These are phyloP conservation scores for Azemiops feae DNA, from an alignment of 2,113 vertebrate genomes.

Conservation along the genomic window DNA sequence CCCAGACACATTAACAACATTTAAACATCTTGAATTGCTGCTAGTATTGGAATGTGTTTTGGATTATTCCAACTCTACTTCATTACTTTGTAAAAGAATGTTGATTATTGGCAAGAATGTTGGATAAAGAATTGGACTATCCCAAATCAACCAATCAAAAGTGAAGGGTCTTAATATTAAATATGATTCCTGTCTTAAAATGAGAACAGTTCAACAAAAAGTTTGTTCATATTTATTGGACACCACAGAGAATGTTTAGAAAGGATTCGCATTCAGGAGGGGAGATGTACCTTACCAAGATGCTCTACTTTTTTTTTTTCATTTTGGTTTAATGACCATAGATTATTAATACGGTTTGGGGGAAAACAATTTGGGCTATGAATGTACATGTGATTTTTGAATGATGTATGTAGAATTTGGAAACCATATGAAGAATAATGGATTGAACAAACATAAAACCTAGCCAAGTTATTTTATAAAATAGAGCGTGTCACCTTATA, in stretches of 20 bases:
- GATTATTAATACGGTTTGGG: neutral
- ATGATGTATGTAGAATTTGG: neutral
- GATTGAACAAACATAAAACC: neutral
- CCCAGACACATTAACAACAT: neutral
- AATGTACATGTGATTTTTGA: neutral
- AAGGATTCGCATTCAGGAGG: neutral
- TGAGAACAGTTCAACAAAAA: neutral
- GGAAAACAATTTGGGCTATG: neutral
- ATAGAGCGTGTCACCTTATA: neutral
- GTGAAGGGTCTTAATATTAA: neutral
- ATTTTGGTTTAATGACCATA: neutral
- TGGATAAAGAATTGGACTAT: neutral
- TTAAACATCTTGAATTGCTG: neutral
- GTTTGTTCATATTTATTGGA: neutral
- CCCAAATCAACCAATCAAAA: neutral
- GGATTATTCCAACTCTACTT: neutral
- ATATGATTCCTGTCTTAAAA: neutral
- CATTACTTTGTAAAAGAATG: neutral
- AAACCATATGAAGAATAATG: neutral
- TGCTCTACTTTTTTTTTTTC: neutral
- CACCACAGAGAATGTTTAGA: neutral
- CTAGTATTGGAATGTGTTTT: neutral
- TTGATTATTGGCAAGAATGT: neutral
- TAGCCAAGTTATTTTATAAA: neutral
- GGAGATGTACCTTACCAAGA: neutral